These are phyloP conservation scores for Gracilinanus agilis DNA, from an alignment of 2,113 vertebrate species.

Conservation along the genomic window DNA sequence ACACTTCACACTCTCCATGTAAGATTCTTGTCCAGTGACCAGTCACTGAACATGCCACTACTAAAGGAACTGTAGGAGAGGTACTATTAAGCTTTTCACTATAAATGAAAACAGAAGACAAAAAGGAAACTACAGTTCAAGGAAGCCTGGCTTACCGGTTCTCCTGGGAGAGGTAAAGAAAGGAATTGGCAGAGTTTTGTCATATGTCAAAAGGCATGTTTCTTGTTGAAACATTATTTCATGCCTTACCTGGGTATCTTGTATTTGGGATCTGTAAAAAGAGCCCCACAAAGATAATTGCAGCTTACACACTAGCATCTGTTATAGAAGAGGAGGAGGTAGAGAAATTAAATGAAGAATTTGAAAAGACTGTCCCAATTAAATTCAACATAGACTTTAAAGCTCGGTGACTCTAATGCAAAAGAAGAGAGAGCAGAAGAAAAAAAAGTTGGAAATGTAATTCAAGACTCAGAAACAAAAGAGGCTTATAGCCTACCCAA, in stretches of 20 bases:
- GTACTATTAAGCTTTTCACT: neutral
- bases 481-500: neutral
- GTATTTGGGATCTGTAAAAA: slow-evolving; percentile 5
- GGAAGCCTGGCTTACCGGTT: neutral
- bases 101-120: neutral
- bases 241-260: neutral
- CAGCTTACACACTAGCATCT: neutral
- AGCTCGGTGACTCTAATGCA: neutral
- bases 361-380: neutral
- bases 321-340: neutral
- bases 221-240: neutral
- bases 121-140: neutral
- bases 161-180: neutral
- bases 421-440: neutral
- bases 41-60: neutral
- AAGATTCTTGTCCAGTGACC: neutral
- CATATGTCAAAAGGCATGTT: neutral
- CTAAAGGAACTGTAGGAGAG: neutral
- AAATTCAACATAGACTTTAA: neutral
- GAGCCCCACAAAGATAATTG: neutral
- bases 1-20: neutral
- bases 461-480: neutral
- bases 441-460: neutral
- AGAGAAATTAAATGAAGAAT: neutral
- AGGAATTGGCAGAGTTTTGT: neutral